These are phyloP conservation scores for Leptinotarsa defecta DNA, from an alignment of 1,140 invertebrate genomes.

Conservation along the genomic window DNA sequence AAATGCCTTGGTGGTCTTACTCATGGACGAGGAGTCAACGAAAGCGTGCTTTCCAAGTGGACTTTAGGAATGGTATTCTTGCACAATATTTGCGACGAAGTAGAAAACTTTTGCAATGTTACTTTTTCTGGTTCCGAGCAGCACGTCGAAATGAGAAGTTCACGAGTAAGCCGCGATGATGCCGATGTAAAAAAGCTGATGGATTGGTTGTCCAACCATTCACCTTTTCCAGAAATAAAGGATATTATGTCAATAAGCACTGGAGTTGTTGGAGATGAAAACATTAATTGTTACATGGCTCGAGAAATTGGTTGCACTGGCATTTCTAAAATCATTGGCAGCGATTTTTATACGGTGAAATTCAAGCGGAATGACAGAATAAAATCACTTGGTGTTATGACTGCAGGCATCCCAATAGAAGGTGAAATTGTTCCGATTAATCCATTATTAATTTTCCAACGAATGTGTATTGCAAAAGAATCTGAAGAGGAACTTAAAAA, in stretches of 20 bases:
- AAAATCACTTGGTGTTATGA: neutral
- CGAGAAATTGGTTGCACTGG: neutral
- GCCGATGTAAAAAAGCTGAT: neutral
- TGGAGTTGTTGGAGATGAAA: neutral
- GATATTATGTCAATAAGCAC: neutral
- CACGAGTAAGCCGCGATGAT: neutral
- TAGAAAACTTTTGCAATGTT: slow-evolving; percentile 14
- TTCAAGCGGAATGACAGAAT: neutral
- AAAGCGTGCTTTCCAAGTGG: slow-evolving; percentile 20
- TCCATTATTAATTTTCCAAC: neutral
- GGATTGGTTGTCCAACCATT: neutral
- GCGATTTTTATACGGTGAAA: neutral
- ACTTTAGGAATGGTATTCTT: slow-evolving; percentile 13
- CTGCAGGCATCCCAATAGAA: neutral
- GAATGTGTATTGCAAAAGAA: neutral
- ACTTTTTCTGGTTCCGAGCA: neutral
- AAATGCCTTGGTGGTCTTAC: slow-evolving; percentile 11
- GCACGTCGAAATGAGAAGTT: neutral
- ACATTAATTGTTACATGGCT: neutral
- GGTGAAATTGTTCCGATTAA: neutral
- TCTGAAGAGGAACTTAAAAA: neutral
- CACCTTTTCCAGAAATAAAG: neutral
- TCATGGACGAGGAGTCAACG: slow-evolving; percentile 1
- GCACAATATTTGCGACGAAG: neutral
- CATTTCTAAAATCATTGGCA: slow-evolving; percentile 1